Evolutionary conservation across 2,113 vertebrate species (phyloP), one percentile per base, ranked within the genome.

Genomic region (Glaucomys volans): DNA sequence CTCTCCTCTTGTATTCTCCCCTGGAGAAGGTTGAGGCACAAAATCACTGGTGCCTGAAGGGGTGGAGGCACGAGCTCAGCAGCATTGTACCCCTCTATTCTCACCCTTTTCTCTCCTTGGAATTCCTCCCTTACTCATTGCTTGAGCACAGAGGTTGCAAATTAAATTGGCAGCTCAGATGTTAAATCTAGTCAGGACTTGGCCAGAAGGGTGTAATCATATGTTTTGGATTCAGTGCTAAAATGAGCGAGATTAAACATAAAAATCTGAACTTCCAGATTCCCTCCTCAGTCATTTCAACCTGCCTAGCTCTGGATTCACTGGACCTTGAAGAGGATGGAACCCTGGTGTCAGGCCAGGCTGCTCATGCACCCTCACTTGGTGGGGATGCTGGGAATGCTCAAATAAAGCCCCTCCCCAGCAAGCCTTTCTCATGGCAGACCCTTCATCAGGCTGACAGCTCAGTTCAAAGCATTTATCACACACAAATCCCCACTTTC

Each of bases 141-240:
- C 76, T n/a, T 83, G 42, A 76, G 69, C 24, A 37, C 69, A 92
- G 35, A 93, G 30, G 13, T 28, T 94, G 20, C 44, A 83, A 92
- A 96, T 96, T 88, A 88, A 94, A 74, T 71, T 57, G 8, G 52
- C 1, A 2, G 26, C 80, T 88, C 88, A 85, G 91, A 88, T 86
- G 82, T 85, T 82, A 64, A 32, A 57, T 72, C 75, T 40, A 85
- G 66, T 28, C 79, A 96, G 83, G 87, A 96, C 79, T 92, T 95
- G 72, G 94, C 62, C 90, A 57, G 57, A 92, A 88, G 57, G 44
- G 24, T 37, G 2, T 69, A 83, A 94, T 83, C 35, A 95, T 47
- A 42, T 77, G 59, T 80, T 96, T 87, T 88, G 62, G 14, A 86
- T 83, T 83, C 10, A 16, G 66, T 93, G 54, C 42, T 95, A 85